Evolutionary conservation across 2,888 invertebrate species (phyloP).

Genomic region (Dicyrtomina minuta): DNA sequence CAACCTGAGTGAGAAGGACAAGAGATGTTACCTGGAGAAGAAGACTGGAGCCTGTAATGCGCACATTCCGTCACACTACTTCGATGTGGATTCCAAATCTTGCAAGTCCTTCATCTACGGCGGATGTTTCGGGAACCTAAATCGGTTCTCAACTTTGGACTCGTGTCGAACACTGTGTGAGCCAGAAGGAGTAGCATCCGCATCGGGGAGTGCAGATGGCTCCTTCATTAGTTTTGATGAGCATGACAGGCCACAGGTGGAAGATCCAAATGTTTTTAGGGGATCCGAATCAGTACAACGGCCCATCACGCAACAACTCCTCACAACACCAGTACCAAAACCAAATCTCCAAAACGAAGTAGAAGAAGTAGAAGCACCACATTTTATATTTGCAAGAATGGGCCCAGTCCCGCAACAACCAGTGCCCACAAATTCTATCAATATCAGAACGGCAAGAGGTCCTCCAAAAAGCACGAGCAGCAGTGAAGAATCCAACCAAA

Average conservation of each 20-base stretch:
- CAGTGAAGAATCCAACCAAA: not conserved
- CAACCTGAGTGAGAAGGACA: not conserved
- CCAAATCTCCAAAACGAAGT: no score
- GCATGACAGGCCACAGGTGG: not conserved
- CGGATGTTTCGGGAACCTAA: constrained; percentile 52
- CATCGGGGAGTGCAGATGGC: not conserved
- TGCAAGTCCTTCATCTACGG: constrained; percentile 48
- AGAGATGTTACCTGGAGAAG: constrained; percentile 42
- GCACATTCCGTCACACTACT: constrained; percentile 41
- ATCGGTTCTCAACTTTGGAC: constrained; percentile 45
- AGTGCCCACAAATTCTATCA: constrained; percentile 6
- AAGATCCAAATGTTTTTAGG: not conserved
- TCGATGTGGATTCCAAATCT: constrained; percentile 38
- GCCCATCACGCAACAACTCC: not conserved
- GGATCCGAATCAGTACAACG: not conserved
- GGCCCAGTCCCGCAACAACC: no score
- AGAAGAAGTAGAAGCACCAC: no score
- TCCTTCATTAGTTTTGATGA: not conserved
- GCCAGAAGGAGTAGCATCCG: not conserved
- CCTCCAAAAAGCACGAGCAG: not conserved
- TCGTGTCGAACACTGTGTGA: constrained; percentile 46
- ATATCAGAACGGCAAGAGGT: not conserved
- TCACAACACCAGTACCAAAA: no score
- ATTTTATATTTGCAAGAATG: no score
- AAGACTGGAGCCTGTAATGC: constrained; percentile 46